Base-by-base conservation (phyloP, 1,140 invertebrate species). In the Frieseomelitta varia region DNA sequence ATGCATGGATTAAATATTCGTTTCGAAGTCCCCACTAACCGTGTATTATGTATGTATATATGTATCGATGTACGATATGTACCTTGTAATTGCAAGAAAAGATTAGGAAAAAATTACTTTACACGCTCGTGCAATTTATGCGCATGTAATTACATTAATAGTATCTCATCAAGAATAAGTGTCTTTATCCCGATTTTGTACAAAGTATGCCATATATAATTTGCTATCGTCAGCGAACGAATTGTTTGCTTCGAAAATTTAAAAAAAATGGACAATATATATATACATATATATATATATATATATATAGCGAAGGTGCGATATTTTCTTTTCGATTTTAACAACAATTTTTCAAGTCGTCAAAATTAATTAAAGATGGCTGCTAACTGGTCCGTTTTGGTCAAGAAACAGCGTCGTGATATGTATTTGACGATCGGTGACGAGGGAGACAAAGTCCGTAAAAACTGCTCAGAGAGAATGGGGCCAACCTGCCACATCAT, bases 401-500 rank as follows among this genome's bases (percentile, higher is more conserved):
- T n/a, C 6, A 11, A 34, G 34, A 55, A 24, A 53, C 19, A 30
- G 14, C 30, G 8, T 68, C 27, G 4, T 55, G 14, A 63, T 30
- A 63, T 14, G 55, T 27, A 15, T 24, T 77, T 34, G 53, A 2
- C 17, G n/a, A 19, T 53, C 30, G 51, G 12, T 24, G 15, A 51
- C 51, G 15, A 47, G 39, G 6, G 15, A 30, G 19, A 47, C 3
- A 6, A 56, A 61, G 47, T 55, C 30, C 19, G 30, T 27, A 68
- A 30, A 69, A 55, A 71, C 63, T 61, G 58, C 14, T 55, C 68
- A 63, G 79, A 84, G 51, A 67, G 79, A 93, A 92, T 86, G 91
- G 81, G 91, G 91, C 85, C 91, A 93, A 89, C 85, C 91, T 88
- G 91, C 92, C 87, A 92, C 92, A 92, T 92, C 91, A 91, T 91